These are phyloP conservation scores for Trichogramma pretiosum DNA, from an alignment of 1,140 invertebrate species.

Conservation along the genomic window DNA sequence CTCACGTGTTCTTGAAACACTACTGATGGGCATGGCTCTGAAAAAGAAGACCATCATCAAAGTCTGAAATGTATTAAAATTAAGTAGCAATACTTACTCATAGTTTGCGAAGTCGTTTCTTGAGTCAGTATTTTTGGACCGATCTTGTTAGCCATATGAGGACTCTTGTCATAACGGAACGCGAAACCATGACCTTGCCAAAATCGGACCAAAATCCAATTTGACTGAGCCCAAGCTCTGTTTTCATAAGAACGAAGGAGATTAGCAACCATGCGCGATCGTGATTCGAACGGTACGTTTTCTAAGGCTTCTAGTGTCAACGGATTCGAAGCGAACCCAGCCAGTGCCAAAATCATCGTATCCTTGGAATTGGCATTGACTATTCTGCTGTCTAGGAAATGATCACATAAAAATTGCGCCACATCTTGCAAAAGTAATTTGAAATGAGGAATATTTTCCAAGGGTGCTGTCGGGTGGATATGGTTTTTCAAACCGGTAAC, in stretches of 20 bases:
- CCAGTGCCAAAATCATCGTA: slow-evolving; percentile 65
- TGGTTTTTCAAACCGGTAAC: slow-evolving; percentile 51
- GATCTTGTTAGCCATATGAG: slow-evolving; percentile 48
- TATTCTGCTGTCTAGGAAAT: slow-evolving; percentile 68
- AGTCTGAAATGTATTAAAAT: too few relatives aligned
- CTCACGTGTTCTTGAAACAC: slow-evolving; percentile 51
- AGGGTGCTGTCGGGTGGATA: slow-evolving; percentile 55
- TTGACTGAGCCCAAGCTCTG: slow-evolving; percentile 76
- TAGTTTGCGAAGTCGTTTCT: slow-evolving; percentile 40
- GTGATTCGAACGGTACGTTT: slow-evolving; percentile 45
- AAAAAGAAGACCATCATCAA: slow-evolving; percentile 13
- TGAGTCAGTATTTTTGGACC: slow-evolving; percentile 41
- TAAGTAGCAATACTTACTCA: slow-evolving; percentile 36
- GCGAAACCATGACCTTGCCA: slow-evolving; percentile 79
- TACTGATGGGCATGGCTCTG: slow-evolving; percentile 56
- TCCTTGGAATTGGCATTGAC: slow-evolving; percentile 69
- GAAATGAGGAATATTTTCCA: slow-evolving; percentile 50
- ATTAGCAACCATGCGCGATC: slow-evolving; percentile 53
- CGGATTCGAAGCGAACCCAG: slow-evolving; percentile 58
- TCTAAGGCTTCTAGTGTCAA: slow-evolving; percentile 56
- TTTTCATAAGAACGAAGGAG: slow-evolving; percentile 72
- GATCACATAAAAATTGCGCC: slow-evolving; percentile 63
- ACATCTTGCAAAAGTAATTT: slow-evolving; percentile 51
- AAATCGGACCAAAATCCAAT: slow-evolving; percentile 75
- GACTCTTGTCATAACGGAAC: slow-evolving; percentile 62